Base-by-base conservation (phyloP, 2,888 invertebrate species). In the Stomorhina lunata region DNA sequence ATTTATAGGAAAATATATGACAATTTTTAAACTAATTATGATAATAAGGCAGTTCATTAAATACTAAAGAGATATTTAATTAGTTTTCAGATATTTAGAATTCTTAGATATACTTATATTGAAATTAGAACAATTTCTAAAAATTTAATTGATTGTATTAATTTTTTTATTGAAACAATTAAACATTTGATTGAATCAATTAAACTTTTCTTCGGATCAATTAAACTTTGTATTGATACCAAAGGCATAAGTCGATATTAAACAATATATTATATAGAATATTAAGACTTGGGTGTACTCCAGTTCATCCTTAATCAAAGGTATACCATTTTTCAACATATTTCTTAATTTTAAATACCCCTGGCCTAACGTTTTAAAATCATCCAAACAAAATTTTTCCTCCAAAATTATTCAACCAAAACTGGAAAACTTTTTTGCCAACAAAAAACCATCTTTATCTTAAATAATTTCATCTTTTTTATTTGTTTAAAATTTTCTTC, bases 401-500 rank as follows among this genome's bases (percentile, higher is more conserved):
- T 20, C 29, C 12, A n/a, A 55, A 75, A 45, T 57, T 45, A 37
- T 45, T 65, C 63, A 53, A 63, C 15, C 32, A 34, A 43, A 72
- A 48, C 32, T 72, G 17, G 1, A 59, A 48, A 71, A 71, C 15
- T 32, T 45, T n/a, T n/a, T 22, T 22, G 20, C 15, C 40, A 55
- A 63, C 27, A 37, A 40, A 25, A 48, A 50, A 48, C 6, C 6
- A 43, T 17, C 12, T 61, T 40, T 17, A 29, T 15, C 29, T 63
- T 32, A 29, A 63, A 73, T 17, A 43, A 15, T 25, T 9, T 15
- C 6, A 1, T 12, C 29, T 65, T 34, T 69, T 72, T 45, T 45
- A 10, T n/a, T 15, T 29, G 6, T 15, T 15, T n/a, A n/a, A 7
- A 40, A 4, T 4, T 22, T 48, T 25, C 20, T 48, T 37, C 37